Base-by-base conservation (phyloP, 2,797 vertebrate species). In the Ptychobarbus kaznakovi region DNA sequence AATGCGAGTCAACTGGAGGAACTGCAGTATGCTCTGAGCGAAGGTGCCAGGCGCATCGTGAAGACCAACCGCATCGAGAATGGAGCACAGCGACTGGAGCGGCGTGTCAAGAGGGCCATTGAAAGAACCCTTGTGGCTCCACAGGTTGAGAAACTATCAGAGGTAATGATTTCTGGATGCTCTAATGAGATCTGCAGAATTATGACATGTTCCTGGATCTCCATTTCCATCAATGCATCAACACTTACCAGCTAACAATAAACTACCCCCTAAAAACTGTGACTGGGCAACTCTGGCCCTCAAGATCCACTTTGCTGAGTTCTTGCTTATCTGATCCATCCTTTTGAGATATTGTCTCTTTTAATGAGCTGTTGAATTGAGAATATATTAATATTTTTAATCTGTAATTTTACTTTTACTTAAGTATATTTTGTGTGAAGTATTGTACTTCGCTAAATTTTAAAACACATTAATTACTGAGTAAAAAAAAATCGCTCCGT, bases 61-160 rank as follows among this genome's bases (percentile, higher is more conserved):
- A 95, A 94, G 88, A 93, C 78, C 40, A 94, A 88, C 87, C 88
- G 80, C 4, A 85, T 91, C 84, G 90, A 89, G 44, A 91, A 51
- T 15, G 66, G 80, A 15, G 49, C 65, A 0, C 32, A 6, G 66
- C 13, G 22, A 61, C 89, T 95, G 44, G 91, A 95, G 58, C 91
- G 88, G 12, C 92, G 90, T 73, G 92, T 95, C 15, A 94, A 90
- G 82, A 84, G 88, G 49, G 94, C 94, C 49, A 95, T 96, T 18
- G 93, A 95, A 75, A 95, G 95, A 91, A 96, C 95, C 9, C 93
- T 96, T 25, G 90, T 89, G 13, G 95, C 94, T 25, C 95, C 95
- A 9, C 93, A 94, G 89, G 90, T 95, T 32, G 81, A 90, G 74
- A 91, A 85, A 81, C 90, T 96, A 13, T 90, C 92, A 44, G 93